These are phyloP conservation scores for Callospermophilus lateralis DNA, from an alignment of 2,113 vertebrate species.

Conservation along the genomic window DNA sequence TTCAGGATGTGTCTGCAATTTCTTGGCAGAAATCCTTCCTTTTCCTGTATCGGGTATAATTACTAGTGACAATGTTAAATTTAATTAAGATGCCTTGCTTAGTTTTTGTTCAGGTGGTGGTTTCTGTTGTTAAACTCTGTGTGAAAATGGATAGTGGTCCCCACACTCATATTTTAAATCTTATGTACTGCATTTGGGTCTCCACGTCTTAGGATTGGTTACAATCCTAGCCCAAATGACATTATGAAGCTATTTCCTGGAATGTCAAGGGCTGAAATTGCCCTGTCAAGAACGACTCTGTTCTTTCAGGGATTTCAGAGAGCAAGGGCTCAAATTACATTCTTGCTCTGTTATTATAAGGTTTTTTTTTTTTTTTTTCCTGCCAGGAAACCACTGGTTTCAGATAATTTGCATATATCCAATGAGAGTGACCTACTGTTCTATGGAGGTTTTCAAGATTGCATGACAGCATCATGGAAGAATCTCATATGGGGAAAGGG, in stretches of 20 bases:
- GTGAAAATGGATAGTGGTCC: constrained; percentile 16
- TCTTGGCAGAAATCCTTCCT: constrained; percentile 65
- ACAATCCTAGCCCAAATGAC: constrained; percentile 68
- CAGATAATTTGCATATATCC: constrained; percentile 81
- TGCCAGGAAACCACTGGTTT: constrained; percentile 79
- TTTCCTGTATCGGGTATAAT: constrained; percentile 60
- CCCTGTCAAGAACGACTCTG: constrained; percentile 80
- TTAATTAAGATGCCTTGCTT: constrained; percentile 56
- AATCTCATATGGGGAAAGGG: constrained; percentile 79
- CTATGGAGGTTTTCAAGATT: constrained; percentile 73
- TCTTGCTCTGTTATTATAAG: constrained; percentile 79
- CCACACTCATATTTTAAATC: constrained; percentile 44
- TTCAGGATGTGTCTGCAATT: constrained; percentile 57
- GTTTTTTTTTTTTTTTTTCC: constrained; percentile 59
- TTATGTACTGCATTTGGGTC: constrained; percentile 45
- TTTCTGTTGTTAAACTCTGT: constrained; percentile 42
- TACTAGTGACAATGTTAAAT: constrained; percentile 45
- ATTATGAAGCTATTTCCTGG: constrained; percentile 83
- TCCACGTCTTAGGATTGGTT: constrained; percentile 47
- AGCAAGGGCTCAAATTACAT: constrained; percentile 73
- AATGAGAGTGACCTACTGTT: constrained; percentile 75
- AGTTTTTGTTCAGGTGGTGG: constrained; percentile 19
- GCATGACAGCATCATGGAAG: constrained; percentile 78
- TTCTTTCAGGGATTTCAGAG: constrained; percentile 75
- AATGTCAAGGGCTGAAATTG: constrained; percentile 81